Evolutionary conservation across 2,797 vertebrate genomes (phyloP).

Genomic region (Zenarchopterus dispar): DNA sequence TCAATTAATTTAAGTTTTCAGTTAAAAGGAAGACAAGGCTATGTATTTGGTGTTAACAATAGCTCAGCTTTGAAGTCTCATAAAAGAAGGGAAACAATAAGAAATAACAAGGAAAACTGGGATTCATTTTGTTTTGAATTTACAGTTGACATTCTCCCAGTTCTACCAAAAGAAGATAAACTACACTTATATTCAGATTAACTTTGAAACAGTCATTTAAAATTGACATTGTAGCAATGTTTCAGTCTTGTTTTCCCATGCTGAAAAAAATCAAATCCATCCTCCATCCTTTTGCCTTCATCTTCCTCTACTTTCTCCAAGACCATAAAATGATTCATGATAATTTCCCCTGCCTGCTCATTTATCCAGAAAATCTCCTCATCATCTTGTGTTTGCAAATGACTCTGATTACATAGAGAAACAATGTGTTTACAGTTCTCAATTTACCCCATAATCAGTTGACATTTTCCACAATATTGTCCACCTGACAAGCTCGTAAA

Average conservation of each 20-base stretch:
- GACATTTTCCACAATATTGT: constrained; percentile 76
- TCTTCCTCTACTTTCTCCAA: constrained; percentile 10
- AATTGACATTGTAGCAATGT: constrained; percentile 6
- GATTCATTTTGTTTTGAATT: no score
- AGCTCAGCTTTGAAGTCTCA: no score
- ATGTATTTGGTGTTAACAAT: no score
- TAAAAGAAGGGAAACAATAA: no score
- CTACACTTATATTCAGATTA: no score
- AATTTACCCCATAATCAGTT: constrained; percentile 71
- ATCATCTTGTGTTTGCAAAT: constrained; percentile 54
- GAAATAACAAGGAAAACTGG: no score
- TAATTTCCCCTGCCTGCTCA: constrained; percentile 58
- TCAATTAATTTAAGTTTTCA: no score
- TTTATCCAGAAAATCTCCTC: constrained; percentile 71
- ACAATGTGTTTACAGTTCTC: constrained; percentile 72
- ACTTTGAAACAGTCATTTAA: not conserved
- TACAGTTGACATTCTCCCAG: no score
- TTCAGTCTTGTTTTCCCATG: not conserved
- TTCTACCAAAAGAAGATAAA: no score
- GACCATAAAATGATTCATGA: constrained; percentile 44
- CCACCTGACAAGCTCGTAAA: constrained; percentile 75
- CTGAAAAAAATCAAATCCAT: constrained; percentile 4
- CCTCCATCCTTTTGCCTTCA: not conserved
- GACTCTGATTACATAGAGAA: constrained; percentile 70
- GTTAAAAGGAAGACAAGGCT: no score